Evolutionary conservation across 1,140 invertebrate species (phyloP).

Genomic region (Saccostrea echinata): DNA sequence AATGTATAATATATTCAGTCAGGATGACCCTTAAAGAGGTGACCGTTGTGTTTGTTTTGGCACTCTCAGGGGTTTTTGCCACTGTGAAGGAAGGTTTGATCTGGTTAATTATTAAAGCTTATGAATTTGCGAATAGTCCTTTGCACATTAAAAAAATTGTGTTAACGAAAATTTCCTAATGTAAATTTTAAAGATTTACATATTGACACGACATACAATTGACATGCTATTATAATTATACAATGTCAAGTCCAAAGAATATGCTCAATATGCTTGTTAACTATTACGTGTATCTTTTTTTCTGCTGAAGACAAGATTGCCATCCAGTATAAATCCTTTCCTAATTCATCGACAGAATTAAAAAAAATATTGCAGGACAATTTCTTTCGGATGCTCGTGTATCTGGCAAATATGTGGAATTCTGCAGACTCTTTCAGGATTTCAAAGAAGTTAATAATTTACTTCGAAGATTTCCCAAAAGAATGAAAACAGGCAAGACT

Average conservation of each 20-base stretch:
- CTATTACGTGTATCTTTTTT: not conserved
- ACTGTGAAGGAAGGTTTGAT: not conserved
- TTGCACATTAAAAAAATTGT: not conserved
- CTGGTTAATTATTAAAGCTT: not conserved
- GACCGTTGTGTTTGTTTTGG: not conserved
- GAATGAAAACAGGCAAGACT: not conserved
- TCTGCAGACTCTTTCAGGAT: not conserved
- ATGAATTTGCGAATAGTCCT: not conserved
- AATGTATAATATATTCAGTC: too few species aligned
- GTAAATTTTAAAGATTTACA: not conserved
- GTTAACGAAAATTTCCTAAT: not conserved
- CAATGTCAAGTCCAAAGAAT: too few species aligned
- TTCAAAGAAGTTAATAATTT: not conserved
- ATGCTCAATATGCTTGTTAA: not conserved
- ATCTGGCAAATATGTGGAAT: not conserved
- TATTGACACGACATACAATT: too few species aligned
- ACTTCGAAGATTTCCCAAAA: not conserved
- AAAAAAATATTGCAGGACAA: not conserved
- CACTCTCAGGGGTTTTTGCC: not conserved
- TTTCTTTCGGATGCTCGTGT: not conserved
- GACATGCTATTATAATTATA: too few species aligned
- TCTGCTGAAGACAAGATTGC: not conserved
- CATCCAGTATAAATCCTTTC: not conserved
- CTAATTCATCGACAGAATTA: not conserved
- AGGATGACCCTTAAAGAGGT: too few species aligned